Percentiles rank a stretch among this genome's conserved stretches.
These are phyloP conservation scores for Pelochelys cantorii DNA, from an alignment of 2,797 vertebrate genomes.

Conservation along the genomic window DNA sequence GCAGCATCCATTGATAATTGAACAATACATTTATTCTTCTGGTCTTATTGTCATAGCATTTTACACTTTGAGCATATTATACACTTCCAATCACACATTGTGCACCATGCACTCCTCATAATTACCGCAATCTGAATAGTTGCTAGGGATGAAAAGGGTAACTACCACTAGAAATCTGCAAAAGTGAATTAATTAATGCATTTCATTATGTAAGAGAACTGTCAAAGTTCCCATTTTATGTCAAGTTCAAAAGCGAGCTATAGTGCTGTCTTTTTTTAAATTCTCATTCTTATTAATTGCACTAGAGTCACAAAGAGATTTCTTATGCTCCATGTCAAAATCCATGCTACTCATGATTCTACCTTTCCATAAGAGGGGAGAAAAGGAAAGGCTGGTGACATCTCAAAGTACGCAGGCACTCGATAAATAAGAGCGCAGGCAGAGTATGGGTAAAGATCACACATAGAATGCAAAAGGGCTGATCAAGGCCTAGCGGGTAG, in stretches of 20 bases:
- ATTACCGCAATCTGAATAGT: slow-evolving; percentile 55
- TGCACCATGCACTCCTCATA: slow-evolving; percentile 27
- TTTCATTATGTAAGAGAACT: slow-evolving; percentile 41
- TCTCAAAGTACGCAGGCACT: slow-evolving; percentile 16
- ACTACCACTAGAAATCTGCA: slow-evolving; percentile 51
- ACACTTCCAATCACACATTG: slow-evolving; percentile 29
- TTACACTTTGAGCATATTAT: slow-evolving; percentile 48
- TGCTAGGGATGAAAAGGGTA: slow-evolving; percentile 60
- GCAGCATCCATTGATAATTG: slow-evolving; percentile 29
- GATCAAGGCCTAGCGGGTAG: neutral
- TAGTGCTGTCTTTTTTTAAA: neutral
- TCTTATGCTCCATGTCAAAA: neutral
- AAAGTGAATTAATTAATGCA: slow-evolving; percentile 64
- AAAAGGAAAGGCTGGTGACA: neutral
- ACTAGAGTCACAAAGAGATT: slow-evolving; percentile 13
- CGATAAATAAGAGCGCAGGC: neutral
- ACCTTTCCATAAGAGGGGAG: neutral
- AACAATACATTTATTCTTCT: slow-evolving; percentile 45
- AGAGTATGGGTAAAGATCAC: neutral
- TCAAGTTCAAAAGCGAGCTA: slow-evolving; percentile 24
- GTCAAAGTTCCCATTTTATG: slow-evolving; percentile 51
- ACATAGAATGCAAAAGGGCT: neutral
- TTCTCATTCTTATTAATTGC: slow-evolving; percentile 20
- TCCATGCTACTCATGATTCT: neutral
- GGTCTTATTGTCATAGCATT: slow-evolving; percentile 54